These are phyloP conservation scores for Tragulus kanchil DNA, from an alignment of 2,113 vertebrate genomes.

Conservation along the genomic window DNA sequence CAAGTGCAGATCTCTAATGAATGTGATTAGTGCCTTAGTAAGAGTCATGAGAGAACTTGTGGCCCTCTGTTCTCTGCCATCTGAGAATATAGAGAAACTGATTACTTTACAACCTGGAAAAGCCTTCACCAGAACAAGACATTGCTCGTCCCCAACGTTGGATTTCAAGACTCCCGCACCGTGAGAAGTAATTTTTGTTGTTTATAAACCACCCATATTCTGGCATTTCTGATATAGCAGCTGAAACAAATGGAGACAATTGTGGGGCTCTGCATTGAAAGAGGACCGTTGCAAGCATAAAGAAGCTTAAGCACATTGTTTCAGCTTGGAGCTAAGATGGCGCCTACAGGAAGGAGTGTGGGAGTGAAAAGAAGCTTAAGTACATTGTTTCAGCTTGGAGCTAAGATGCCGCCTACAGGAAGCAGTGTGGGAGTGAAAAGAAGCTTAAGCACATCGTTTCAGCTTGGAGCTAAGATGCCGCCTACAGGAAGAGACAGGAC, in stretches of 20 bases:
- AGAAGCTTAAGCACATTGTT: too few species aligned
- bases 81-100: neutral
- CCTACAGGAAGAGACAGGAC: too few species aligned
- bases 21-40: neutral
- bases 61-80: neutral
- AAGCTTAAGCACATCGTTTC: too few species aligned
- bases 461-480: too few species aligned
- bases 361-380: too few species aligned
- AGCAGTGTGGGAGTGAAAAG: too few species aligned
- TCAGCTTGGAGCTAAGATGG: too few species aligned
- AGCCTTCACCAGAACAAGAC: neutral
- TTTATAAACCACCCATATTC: neutral
- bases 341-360: too few species aligned
- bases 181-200: constrained; percentile 1
- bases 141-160: neutral
- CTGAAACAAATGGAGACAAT: neutral
- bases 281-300: too few species aligned
- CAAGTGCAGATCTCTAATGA: neutral
- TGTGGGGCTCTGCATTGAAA: too few species aligned
- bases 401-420: too few species aligned
- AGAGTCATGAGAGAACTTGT: neutral
- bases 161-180: neutral
- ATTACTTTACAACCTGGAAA: neutral
- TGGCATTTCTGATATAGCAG: neutral
- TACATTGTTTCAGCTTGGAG: too few species aligned